Evolutionary conservation across 2,888 invertebrate genomes (phyloP).

Genomic region (Steromphala cineraria): DNA sequence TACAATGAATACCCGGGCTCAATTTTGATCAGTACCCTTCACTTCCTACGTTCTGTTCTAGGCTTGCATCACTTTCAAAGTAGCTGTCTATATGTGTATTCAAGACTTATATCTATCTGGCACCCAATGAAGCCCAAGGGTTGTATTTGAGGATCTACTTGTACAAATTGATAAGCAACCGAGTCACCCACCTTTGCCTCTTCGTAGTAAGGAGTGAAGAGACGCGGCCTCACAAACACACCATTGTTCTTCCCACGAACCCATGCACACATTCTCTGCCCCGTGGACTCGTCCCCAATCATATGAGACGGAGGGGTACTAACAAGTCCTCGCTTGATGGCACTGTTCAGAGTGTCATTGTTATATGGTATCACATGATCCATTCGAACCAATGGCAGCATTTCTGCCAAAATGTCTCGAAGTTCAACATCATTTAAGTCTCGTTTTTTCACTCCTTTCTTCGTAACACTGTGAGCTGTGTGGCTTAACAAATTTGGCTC

Average conservation of each 20-base stretch:
- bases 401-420: conserved; percentile 88
- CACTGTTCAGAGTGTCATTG: conserved; percentile 77
- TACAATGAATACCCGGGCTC: too few relatives aligned
- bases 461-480: conserved; percentile 92
- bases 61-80: too few relatives aligned
- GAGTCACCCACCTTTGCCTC: conserved; percentile 89
- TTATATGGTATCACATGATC: conserved; percentile 93
- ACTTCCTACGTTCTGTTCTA: too few relatives aligned
- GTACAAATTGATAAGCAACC: too few relatives aligned
- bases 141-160: too few relatives aligned
- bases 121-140: too few relatives aligned
- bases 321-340: conserved; percentile 84
- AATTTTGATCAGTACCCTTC: too few relatives aligned
- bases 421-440: conserved; percentile 90
- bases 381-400: conserved; percentile 89
- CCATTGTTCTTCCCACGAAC: conserved; percentile 73
- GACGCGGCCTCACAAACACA: conserved; percentile 85
- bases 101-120: too few relatives aligned
- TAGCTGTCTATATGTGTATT: too few relatives aligned
- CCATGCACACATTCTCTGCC: conserved; percentile 68
- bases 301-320: conserved; percentile 89
- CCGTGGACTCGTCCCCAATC: conserved; percentile 81
- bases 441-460: conserved; percentile 88
- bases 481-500: conserved; percentile 93
- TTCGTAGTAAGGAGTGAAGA: conserved; percentile 96